Conservation (phyloP, 30 jellyfish, hydroid and myxozoan genomes). For the Mastigias papua region DNA sequence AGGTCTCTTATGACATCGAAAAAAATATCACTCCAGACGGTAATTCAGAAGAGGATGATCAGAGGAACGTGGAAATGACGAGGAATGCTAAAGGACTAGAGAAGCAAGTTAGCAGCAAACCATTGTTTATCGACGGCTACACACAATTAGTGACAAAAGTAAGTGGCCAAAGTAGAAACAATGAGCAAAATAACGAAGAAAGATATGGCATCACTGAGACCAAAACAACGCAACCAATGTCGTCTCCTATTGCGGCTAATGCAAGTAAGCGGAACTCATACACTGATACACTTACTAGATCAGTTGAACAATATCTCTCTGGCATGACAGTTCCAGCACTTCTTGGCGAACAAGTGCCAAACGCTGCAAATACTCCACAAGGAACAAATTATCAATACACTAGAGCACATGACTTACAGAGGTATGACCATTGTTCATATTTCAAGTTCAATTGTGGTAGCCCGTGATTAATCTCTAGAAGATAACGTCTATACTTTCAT, state of each 20-base stretch:
- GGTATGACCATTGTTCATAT: background rate
- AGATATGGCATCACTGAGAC: background rate
- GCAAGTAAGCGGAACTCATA: constrained; percentile 29
- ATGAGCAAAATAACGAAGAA: background rate
- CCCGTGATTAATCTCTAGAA: background rate
- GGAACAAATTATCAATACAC: background rate
- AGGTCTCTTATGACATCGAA: background rate
- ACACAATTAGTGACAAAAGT: constrained; percentile 13
- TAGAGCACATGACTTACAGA: background rate
- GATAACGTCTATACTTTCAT: background rate
- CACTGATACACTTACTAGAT: constrained; percentile 18
- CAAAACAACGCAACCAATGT: background rate
- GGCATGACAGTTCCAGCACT: constrained; percentile 41
- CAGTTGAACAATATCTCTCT: constrained; percentile 34
- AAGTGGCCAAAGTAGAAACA: background rate
- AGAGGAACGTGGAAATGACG: background rate
- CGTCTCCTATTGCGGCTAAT: background rate
- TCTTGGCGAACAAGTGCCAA: constrained; percentile 1
- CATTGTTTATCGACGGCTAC: constrained; percentile 18
- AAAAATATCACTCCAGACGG: background rate
- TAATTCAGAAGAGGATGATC: background rate
- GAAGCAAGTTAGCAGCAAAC: constrained; percentile 2
- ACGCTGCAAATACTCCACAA: background rate
- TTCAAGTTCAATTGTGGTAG: background rate
- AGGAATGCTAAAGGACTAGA: background rate